Evolutionary conservation across 1,140 invertebrate species (phyloP).

Genomic region (Solenopsis invicta): DNA sequence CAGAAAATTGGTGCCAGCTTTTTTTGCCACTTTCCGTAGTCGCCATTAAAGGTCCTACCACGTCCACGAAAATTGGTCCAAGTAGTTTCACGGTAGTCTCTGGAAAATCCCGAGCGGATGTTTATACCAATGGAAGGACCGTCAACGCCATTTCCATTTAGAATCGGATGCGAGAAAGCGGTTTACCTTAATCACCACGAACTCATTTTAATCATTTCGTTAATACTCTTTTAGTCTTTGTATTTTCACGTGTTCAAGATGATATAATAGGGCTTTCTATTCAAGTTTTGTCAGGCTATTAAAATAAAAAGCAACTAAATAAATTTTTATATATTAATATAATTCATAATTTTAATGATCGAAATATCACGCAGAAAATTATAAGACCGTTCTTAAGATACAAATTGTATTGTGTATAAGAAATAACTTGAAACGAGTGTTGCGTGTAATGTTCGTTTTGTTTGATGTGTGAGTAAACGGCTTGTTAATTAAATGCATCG

Average conservation of each 20-base stretch:
- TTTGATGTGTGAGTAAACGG: constrained; percentile 18
- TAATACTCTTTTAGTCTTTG: constrained; percentile 28
- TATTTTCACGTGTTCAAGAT: background rate
- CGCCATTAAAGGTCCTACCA: constrained; percentile 55
- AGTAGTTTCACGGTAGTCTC: constrained; percentile 48
- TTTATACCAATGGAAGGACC: constrained; percentile 41
- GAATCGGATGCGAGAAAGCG: constrained; percentile 36
- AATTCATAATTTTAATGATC: background rate
- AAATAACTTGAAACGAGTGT: background rate
- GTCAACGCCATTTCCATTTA: constrained; percentile 48
- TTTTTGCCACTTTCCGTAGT: constrained; percentile 44
- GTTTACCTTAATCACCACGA: constrained; percentile 50
- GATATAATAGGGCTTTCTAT: background rate
- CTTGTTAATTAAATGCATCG: constrained; percentile 47
- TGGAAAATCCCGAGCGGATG: constrained; percentile 46
- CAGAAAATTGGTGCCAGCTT: constrained; percentile 57
- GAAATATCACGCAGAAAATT: too few relatives aligned
- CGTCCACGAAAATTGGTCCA: constrained; percentile 57
- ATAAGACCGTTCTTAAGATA: background rate
- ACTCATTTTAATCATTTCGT: constrained; percentile 42
- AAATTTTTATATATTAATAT: background rate
- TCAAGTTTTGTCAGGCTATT: background rate
- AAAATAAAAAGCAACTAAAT: background rate
- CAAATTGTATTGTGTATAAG: background rate
- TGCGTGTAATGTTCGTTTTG: background rate